Base-by-base conservation (phyloP, 2,113 vertebrate genomes). In the Tautogolabrus adspersus region DNA sequence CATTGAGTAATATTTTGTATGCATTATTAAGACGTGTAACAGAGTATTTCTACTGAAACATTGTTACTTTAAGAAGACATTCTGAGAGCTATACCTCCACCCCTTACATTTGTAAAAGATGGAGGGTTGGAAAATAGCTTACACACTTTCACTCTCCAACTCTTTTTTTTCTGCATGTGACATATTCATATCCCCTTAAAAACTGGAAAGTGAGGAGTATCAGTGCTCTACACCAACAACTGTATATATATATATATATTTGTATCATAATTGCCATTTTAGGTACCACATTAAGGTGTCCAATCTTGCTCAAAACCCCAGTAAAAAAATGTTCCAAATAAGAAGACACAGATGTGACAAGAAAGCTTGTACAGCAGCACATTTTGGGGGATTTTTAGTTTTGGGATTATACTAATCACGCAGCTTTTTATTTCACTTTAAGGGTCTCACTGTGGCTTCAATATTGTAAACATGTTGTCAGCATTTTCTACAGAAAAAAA, bases 341-440 rank as follows among this genome's bases (percentile, higher is more conserved):
- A 37, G 64, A 30, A n/a, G 37, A 60, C 30, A 52, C 1, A 67
- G 21, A 60, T 44, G 22, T 47, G 38, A 37, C 22, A 47, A 47
- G 23, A 22, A 37, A 8, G 15, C 55, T 63, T 47, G 49, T 63
- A 3, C 68, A n/a, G 54, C 15, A 51, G 21, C 5, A 61, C 38
- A 61, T 22, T 68, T 34, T 5, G 55, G 19, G 15, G n/a, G 38
- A 49, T 70, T 64, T 64, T 34, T 78, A 30, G 16, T 21, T 51
- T 16, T 21, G 21, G 30, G 52, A 13, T 21, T 2, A 21, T 11
- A 47, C 49, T 22, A 46, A 62, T 68, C 38, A 9, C 6, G n/a
- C 19, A 57, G 76, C 42, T 71, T 54, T 37, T 15, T 44, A 44
- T 44, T 30, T 15, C 19, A 38, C 3, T n/a, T 49, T 60, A 2